Evolutionary conservation across 1,140 invertebrate species (phyloP), one percentile per base, ranked within the genome.

Genomic region (Nasonia longicornis): DNA sequence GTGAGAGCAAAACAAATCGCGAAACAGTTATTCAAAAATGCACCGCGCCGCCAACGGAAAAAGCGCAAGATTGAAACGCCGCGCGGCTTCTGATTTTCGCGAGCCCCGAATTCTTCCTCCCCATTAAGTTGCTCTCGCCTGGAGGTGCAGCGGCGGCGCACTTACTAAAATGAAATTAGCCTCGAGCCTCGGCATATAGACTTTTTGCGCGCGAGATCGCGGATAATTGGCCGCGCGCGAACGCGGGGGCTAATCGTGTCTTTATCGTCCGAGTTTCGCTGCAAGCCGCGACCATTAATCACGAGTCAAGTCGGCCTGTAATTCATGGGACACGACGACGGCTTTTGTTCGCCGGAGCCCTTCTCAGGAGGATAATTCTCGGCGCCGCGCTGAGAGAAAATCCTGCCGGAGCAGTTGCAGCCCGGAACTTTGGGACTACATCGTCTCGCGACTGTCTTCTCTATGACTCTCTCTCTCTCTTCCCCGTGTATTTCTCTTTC

Each of bases 111-210:
- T 71, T 64, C 70, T 73, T 72, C 52, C 58, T 38, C 20, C 11
- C n/a, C 78, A 79, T 79, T 48, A 64, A 64, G 58, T 73, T 26
- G 26, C 71, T 10, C 16, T n/a, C 26, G 63, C 1, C 38, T n/a
- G 1, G 0, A 73, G 16, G 42, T 8, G 35, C 35, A 8, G 38
- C 42, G 22, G 16, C 48, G n/a, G 22, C 64, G 66, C 10, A 64
- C 69, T 72, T 42, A 58, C 77, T 42, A 79, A 79, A 79, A 79
- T 67, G 71, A 72, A 66, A 74, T 74, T 80, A 74, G 45, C 42
- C 70, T 26, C 48, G 70, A 16, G 69, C 20, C 29, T 16, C 35
- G 38, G 8, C 38, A 14, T 48, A 48, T 48, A 48, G 45, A 48
- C 11, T 81, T 76, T 81, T 81, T 52, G 73, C 67, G 73, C 67